These are phyloP conservation scores for Oryctes rhinoceros DNA, from an alignment of 1,140 invertebrate species.

Conservation along the genomic window DNA sequence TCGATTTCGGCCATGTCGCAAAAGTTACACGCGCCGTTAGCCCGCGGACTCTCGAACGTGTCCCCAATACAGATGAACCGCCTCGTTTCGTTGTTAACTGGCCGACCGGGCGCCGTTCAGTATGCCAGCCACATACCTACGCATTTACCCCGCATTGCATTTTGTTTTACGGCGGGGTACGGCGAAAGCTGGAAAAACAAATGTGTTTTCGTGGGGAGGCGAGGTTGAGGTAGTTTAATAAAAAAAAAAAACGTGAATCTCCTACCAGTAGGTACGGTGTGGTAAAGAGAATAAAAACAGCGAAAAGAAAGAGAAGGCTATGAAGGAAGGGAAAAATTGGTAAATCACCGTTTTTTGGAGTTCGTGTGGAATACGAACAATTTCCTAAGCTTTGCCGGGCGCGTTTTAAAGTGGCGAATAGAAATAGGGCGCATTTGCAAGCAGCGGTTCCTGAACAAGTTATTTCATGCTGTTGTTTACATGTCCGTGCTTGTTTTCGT, in stretches of 20 bases:
- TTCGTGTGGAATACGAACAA: not conserved
- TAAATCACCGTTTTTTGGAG: not conserved
- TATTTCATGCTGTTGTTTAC: too few relatives aligned
- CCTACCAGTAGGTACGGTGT: not conserved
- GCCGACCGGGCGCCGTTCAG: slow-evolving; percentile 46
- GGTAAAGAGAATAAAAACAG: not conserved
- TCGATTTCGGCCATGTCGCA: slow-evolving; percentile 40
- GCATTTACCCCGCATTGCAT: slow-evolving; percentile 46
- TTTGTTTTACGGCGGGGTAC: slow-evolving; percentile 15
- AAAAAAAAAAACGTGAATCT: not conserved
- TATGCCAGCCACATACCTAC: slow-evolving; percentile 50
- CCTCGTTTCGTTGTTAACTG: slow-evolving; percentile 49
- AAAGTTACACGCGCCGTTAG: slow-evolving; percentile 50
- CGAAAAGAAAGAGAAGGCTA: not conserved
- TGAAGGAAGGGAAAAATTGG: not conserved
- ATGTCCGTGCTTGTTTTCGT: too few relatives aligned
- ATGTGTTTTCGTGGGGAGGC: not conserved
- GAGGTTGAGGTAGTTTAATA: not conserved
- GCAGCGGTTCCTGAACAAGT: too few relatives aligned
- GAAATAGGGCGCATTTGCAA: too few relatives aligned
- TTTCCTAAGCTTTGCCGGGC: not conserved
- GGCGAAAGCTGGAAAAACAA: not conserved
- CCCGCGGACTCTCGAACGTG: slow-evolving; percentile 51
- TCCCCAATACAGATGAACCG: slow-evolving; percentile 46
- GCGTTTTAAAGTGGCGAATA: too few relatives aligned